phyloP scores from a whole-genome alignment of 2,113 vertebrate genomes.

The Gyps fulvus region DNA sequence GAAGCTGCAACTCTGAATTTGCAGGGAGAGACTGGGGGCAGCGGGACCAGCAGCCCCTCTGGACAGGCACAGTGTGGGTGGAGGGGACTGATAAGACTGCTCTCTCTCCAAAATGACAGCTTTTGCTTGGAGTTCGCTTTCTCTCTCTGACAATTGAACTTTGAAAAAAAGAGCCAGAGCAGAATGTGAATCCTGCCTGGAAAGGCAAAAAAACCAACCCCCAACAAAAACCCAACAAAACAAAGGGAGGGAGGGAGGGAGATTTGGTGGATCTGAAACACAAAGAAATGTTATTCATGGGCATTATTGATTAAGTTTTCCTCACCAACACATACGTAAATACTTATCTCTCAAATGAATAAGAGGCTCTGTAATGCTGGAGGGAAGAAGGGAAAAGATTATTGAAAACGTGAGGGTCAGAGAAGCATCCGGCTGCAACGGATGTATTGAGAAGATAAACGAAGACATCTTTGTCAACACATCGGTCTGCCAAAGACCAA shows the following conservation, averaged over 20 bases:
- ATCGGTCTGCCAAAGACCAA: not conserved
- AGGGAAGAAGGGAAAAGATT: conserved; percentile 51
- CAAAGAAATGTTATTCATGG: conserved; percentile 31
- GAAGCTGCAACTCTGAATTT: not conserved
- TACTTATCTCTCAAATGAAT: conserved; percentile 27
- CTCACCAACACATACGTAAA: conserved; percentile 16
- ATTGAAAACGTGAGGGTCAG: conserved; percentile 56
- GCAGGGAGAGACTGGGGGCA: not conserved
- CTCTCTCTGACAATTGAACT: not conserved
- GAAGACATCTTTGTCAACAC: conserved; percentile 21
- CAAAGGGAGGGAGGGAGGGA: not conserved
- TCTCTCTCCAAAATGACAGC: not conserved
- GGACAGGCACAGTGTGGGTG: no score
- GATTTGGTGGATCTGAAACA: not conserved
- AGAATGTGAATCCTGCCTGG: not conserved
- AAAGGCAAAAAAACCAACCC: not conserved
- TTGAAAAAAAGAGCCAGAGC: not conserved
- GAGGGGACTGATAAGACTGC: not conserved
- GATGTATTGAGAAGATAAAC: conserved; percentile 47
- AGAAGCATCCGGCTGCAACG: conserved; percentile 42
- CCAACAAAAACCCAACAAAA: not conserved
- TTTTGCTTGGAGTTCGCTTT: not conserved
- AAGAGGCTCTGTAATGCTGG: not conserved
- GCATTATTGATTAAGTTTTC: conserved; percentile 53
- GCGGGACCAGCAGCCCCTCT: not conserved